phyloP scores from a whole-genome alignment of 1,140 invertebrate species.

The Pseudomyrmex concolor region DNA sequence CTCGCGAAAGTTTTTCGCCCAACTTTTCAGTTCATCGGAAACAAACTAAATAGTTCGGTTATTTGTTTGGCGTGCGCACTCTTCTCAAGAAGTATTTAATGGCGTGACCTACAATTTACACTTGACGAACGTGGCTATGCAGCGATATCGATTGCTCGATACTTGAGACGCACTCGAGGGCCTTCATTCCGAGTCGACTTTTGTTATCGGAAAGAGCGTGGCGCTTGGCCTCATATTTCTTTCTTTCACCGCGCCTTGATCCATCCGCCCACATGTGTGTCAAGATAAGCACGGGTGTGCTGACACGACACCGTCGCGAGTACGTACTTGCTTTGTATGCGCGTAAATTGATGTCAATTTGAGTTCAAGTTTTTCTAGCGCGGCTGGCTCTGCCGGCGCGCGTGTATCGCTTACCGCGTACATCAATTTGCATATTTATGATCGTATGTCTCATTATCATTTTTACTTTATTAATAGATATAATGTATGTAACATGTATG shows the following conservation, averaged over 20 bases:
- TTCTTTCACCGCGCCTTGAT: conserved; percentile 51
- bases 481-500: too few relatives aligned
- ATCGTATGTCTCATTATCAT: background rate
- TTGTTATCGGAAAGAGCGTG: conserved; percentile 63
- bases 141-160: conserved; percentile 60
- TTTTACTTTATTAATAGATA: background rate
- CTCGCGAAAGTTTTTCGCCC: background rate
- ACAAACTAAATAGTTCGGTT: background rate
- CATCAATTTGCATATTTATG: conserved; percentile 27
- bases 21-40: background rate
- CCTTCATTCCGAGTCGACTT: conserved; percentile 63
- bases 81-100: conserved; percentile 7
- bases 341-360: conserved; percentile 57
- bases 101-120: background rate
- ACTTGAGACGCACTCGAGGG: conserved; percentile 53
- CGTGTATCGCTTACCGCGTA: background rate
- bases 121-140: conserved; percentile 7
- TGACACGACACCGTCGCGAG: conserved; percentile 50
- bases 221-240: conserved; percentile 65
- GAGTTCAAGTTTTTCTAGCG: conserved; percentile 4
- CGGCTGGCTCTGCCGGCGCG: background rate
- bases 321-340: conserved; percentile 13
- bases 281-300: conserved; percentile 65
- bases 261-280: conserved; percentile 49
- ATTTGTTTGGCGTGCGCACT: background rate